phyloP scores from a whole-genome alignment of 2,113 vertebrate genomes.

The Apeltes quadracus region DNA sequence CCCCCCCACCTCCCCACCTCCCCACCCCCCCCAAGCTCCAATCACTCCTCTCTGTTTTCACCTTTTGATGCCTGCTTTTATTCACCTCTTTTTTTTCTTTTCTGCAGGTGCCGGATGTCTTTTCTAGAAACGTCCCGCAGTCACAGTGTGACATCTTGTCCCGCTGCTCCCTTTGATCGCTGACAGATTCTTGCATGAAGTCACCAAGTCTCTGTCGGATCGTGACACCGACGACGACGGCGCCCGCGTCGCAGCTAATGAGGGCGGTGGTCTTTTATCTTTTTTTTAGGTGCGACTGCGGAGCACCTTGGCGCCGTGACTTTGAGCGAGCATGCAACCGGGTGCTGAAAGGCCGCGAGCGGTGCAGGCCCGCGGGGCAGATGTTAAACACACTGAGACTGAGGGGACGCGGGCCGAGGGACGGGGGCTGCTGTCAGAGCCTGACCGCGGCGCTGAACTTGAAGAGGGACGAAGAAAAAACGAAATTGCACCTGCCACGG shows the following conservation, averaged over 20 bases:
- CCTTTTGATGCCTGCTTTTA: slow-evolving; percentile 43
- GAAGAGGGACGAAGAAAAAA: not conserved
- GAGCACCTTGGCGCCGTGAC: slow-evolving; percentile 6
- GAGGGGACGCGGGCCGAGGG: slow-evolving; percentile 59
- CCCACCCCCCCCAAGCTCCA: slow-evolving; percentile 31
- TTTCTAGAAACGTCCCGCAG: slow-evolving; percentile 39
- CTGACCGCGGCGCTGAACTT: slow-evolving; percentile 22
- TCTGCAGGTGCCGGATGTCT: slow-evolving; percentile 58
- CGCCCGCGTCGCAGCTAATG: slow-evolving; percentile 12
- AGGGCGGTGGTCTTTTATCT: too few species aligned
- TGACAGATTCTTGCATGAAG: slow-evolving; percentile 30
- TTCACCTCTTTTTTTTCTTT: slow-evolving; percentile 38
- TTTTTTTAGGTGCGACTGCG: slow-evolving; percentile 6
- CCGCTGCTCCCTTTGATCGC: slow-evolving; percentile 12
- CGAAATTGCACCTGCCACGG: slow-evolving; percentile 33
- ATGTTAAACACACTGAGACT: slow-evolving; percentile 75
- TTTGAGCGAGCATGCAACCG: slow-evolving; percentile 1
- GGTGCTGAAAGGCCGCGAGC: slow-evolving; percentile 61
- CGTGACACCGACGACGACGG: slow-evolving; percentile 28
- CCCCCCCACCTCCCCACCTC: slow-evolving; percentile 60
- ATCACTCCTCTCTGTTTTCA: slow-evolving; percentile 38
- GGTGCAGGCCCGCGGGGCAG: slow-evolving; percentile 58
- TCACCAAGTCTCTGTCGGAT: slow-evolving; percentile 16
- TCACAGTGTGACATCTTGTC: slow-evolving; percentile 50
- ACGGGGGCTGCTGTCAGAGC: slow-evolving; percentile 55